Evolutionary conservation across 2,888 invertebrate species (phyloP).

Genomic region (Polyommatus iphigenia): DNA sequence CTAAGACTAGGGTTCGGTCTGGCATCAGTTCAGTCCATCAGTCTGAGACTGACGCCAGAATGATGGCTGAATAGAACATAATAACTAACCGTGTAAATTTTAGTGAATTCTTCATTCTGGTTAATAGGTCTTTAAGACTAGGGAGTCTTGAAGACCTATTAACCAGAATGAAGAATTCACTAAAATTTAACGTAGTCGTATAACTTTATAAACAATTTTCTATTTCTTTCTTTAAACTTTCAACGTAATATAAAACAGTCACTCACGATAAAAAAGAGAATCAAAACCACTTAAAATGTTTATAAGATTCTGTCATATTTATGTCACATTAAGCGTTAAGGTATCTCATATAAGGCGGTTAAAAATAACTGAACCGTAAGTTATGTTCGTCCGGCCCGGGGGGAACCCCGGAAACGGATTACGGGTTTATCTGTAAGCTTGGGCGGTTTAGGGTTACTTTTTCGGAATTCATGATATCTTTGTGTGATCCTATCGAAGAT

Average conservation of each 20-base stretch:
- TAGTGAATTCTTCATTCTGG: too few species aligned
- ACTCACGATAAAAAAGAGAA: background rate
- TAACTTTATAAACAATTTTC: background rate
- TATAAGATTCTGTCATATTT: constrained; percentile 17
- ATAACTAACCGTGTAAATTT: too few species aligned
- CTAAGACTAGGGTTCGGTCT: too few species aligned
- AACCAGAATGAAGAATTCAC: too few species aligned
- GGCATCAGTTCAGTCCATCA: too few species aligned
- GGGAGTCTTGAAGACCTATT: too few species aligned
- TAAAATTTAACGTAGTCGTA: too few species aligned
- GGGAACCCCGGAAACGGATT: constrained; percentile 31
- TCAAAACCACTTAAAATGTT: constrained; percentile 14
- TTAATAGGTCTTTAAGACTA: too few species aligned
- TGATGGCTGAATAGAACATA: too few species aligned
- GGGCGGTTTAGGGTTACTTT: constrained; percentile 30
- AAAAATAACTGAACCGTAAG: constrained; percentile 34
- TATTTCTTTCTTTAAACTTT: background rate
- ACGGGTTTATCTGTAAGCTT: constrained; percentile 29
- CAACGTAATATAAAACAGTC: background rate
- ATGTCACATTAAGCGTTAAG: constrained; percentile 26
- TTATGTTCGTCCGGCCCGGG: constrained; percentile 39
- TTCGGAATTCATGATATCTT: constrained; percentile 30
- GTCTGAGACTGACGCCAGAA: too few species aligned
- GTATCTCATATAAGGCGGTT: constrained; percentile 24
- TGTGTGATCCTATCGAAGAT: constrained; percentile 4